These are phyloP conservation scores for Alectoris magna DNA, from an alignment of 2,797 vertebrate species.

Conservation along the genomic window DNA sequence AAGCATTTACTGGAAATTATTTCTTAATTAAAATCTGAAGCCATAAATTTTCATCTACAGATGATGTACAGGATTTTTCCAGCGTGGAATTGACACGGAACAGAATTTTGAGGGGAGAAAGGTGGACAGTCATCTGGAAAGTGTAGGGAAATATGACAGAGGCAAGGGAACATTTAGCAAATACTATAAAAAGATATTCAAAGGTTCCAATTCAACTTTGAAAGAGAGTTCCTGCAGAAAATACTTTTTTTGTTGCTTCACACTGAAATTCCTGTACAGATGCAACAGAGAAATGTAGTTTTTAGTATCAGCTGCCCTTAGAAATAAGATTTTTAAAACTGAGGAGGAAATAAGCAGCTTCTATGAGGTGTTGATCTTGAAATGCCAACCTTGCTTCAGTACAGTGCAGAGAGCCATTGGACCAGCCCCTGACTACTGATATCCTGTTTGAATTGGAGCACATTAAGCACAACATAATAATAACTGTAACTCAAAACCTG, in stretches of 20 bases:
- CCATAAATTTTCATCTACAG: neutral
- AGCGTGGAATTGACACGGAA: neutral
- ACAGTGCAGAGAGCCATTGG: neutral
- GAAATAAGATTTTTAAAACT: neutral
- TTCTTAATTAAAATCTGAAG: constrained; percentile 20
- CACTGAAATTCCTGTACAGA: neutral
- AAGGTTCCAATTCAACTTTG: neutral
- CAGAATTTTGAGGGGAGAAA: neutral
- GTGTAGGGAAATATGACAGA: neutral
- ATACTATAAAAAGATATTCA: neutral
- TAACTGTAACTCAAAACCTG: neutral
- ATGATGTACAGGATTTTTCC: constrained; percentile 7
- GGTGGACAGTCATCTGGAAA: neutral
- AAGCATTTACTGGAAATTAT: neutral
- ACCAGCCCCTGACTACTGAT: neutral
- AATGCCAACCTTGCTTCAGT: neutral
- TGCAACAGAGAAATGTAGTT: neutral
- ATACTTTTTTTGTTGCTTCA: neutral
- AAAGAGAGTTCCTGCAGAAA: neutral
- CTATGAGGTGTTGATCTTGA: neutral
- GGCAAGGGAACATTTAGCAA: neutral
- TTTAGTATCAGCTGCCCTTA: neutral
- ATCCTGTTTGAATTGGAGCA: neutral
- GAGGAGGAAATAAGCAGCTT: neutral
- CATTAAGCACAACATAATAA: neutral